These are phyloP conservation scores for Volucella inflata DNA, from an alignment of 2,888 invertebrate genomes.

Conservation along the genomic window DNA sequence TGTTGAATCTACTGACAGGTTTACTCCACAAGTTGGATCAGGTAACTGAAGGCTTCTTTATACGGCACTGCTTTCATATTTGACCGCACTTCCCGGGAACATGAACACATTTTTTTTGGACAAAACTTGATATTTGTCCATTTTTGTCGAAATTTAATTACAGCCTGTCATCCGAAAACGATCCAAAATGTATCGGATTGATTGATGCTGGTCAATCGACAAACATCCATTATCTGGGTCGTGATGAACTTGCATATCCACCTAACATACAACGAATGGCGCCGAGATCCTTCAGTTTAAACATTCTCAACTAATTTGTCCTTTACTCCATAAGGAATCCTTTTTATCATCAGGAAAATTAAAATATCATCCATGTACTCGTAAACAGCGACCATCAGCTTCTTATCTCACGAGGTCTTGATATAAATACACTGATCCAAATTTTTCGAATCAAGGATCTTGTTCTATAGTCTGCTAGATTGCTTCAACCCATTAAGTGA, in stretches of 20 bases:
- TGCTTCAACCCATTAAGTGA: slow-evolving; percentile 61
- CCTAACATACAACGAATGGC: slow-evolving; percentile 42
- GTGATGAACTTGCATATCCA: slow-evolving; percentile 48
- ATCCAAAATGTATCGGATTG: slow-evolving; percentile 41
- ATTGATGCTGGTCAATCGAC: slow-evolving; percentile 41
- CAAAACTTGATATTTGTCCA: slow-evolving; percentile 56
- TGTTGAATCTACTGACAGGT: too few relatives aligned
- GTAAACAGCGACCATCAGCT: slow-evolving; percentile 62
- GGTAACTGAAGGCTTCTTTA: too few relatives aligned
- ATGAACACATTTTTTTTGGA: too few relatives aligned
- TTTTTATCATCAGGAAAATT: too few relatives aligned
- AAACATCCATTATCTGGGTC: slow-evolving; percentile 19
- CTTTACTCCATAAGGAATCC: slow-evolving; percentile 35
- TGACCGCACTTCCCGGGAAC: too few relatives aligned
- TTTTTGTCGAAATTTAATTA: slow-evolving; percentile 54
- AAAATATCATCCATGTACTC: slow-evolving; percentile 66
- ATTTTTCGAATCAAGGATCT: slow-evolving; percentile 19
- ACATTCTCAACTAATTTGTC: slow-evolving; percentile 29
- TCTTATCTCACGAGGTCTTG: slow-evolving; percentile 26
- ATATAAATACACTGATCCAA: slow-evolving; percentile 60
- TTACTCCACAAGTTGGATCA: too few relatives aligned
- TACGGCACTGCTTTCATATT: too few relatives aligned
- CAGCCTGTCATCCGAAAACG: slow-evolving; percentile 56
- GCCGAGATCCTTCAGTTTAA: slow-evolving; percentile 63
- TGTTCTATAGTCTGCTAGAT: slow-evolving; percentile 52